Percentiles rank a stretch among this genome's conserved stretches.
Conservation (phyloP, 2,113 vertebrate species). For the Menura novaehollandiae region DNA sequence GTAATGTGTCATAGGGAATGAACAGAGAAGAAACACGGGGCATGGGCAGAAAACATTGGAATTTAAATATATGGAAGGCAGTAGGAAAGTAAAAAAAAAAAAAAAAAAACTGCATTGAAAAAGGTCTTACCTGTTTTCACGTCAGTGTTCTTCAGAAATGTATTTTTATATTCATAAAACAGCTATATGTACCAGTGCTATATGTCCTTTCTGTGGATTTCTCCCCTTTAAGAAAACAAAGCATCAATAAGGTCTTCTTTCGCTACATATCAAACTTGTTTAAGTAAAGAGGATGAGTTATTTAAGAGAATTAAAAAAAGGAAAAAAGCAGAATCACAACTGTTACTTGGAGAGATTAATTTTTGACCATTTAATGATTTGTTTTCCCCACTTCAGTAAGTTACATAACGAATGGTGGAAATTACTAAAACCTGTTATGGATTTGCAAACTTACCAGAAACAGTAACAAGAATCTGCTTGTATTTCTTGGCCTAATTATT, state of each 20-base stretch:
- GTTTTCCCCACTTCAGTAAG: neutral
- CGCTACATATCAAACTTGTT: neutral
- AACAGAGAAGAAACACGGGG: neutral
- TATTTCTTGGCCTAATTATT: neutral
- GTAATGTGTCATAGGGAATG: neutral
- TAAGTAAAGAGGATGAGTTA: neutral
- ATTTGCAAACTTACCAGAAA: neutral
- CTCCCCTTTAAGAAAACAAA: neutral
- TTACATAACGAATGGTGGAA: neutral
- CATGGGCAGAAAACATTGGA: neutral
- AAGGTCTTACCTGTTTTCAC: neutral
- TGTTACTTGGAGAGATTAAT: neutral
- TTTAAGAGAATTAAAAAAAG: neutral
- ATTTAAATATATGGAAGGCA: neutral
- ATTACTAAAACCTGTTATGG: neutral
- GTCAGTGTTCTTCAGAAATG: neutral
- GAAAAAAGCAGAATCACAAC: neutral
- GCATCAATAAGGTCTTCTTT: neutral
- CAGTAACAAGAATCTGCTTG: neutral
- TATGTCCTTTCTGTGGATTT: neutral
- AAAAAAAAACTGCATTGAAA: neutral
- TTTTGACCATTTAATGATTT: neutral
- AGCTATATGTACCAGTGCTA: neutral
- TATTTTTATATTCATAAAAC: neutral
- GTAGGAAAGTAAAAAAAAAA: neutral